Evolutionary conservation across 2,888 invertebrate genomes (phyloP).

Genomic region (Agrotis segetum): DNA sequence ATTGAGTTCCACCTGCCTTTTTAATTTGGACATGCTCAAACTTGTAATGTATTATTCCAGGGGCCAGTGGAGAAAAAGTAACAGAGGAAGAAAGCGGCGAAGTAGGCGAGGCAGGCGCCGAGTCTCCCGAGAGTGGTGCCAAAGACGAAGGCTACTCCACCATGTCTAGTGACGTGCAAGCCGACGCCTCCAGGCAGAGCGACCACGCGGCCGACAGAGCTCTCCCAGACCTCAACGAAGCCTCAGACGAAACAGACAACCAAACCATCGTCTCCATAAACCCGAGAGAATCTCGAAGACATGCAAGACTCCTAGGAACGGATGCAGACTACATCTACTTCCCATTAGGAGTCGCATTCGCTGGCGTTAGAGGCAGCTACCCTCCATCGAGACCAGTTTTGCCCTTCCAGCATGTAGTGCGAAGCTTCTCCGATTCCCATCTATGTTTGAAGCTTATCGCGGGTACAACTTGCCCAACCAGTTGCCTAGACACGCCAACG

Average conservation of each 20-base stretch:
- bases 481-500: conserved; percentile 90
- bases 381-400: conserved; percentile 93
- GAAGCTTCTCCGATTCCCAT: conserved; percentile 94
- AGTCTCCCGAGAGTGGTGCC: conserved; percentile 94
- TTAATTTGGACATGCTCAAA: background rate
- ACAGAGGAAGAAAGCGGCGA: conserved; percentile 88
- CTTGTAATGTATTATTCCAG: conserved; percentile 69
- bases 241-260: conserved; percentile 93
- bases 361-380: conserved; percentile 93
- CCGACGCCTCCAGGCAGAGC: conserved; percentile 92
- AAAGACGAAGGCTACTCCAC: conserved; percentile 96
- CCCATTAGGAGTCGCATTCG: conserved; percentile 92
- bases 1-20: background rate
- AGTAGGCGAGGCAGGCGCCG: conserved; percentile 93
- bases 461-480: conserved; percentile 89
- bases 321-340: conserved; percentile 93
- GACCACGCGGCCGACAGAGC: conserved; percentile 90
- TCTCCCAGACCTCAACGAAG: conserved; percentile 94
- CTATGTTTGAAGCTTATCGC: conserved; percentile 93
- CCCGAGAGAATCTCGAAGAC: conserved; percentile 87
- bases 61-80: conserved; percentile 79
- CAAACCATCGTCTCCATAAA: conserved; percentile 90
- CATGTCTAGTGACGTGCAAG: conserved; percentile 96
- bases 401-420: conserved; percentile 94
- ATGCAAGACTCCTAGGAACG: conserved; percentile 90